Conservation (phyloP, 2,888 invertebrate species). For the Laspeyria flexula region DNA sequence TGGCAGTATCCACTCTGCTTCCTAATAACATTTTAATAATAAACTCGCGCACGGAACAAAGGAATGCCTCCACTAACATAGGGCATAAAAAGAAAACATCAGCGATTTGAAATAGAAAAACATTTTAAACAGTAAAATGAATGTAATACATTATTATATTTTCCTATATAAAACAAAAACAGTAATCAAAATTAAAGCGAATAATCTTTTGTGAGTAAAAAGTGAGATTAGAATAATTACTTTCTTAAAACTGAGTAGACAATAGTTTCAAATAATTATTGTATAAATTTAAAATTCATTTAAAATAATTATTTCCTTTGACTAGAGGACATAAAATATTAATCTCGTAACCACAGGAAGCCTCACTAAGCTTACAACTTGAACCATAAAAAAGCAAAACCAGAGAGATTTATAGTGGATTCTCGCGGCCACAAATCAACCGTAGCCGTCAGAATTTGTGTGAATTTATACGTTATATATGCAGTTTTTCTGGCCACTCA, state of each 20-base stretch:
- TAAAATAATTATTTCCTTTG: too few species aligned
- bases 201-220: too few species aligned
- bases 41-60: conserved; percentile 62
- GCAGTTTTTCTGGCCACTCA: conserved; percentile 51
- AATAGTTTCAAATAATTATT: too few species aligned
- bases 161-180: too few species aligned
- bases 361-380: conserved; percentile 31
- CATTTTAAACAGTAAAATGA: too few species aligned
- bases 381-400: conserved; percentile 44
- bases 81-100: conserved; percentile 32
- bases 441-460: conserved; percentile 69
- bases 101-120: conserved; percentile 14
- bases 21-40: conserved; percentile 79
- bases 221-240: too few species aligned
- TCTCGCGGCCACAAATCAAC: conserved; percentile 75
- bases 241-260: not conserved
- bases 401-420: conserved; percentile 72
- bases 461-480: conserved; percentile 59
- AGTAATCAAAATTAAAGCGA: too few species aligned
- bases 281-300: too few species aligned
- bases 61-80: conserved; percentile 40
- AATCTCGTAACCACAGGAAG: conserved; percentile 1
- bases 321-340: conserved; percentile 2
- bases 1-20: conserved; percentile 53
- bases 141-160: too few species aligned